Evolutionary conservation across 1,140 invertebrate genomes (phyloP), one percentile per base, ranked within the genome.

Genomic region (Drosophila nikananu): DNA sequence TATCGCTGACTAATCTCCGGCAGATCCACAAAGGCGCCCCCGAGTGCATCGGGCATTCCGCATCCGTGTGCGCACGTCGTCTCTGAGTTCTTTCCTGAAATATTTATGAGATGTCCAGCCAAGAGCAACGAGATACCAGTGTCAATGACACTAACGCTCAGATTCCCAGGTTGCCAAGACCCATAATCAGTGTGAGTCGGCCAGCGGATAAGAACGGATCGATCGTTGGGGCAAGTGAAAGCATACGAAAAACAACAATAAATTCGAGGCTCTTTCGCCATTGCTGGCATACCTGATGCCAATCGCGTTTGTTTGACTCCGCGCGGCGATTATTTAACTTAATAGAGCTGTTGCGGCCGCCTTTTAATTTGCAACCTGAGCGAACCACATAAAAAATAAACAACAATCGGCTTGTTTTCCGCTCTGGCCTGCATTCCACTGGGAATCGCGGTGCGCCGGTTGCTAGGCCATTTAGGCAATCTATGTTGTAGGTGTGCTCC

Each of bases 331-430:
- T 82, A 86, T 76, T 78, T 81, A 66, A 78, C 66, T 61, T 77
- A 86, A 81, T 86, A 74, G 67, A 61, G 77, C 67, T 73, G 52
- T 54, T 78, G 49, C 52, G 41, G 57, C 39, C 39, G 66, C 49
- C 61, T 81, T 83, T 84, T 87, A 49, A 77, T 81, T 79, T 89
- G 84, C 81, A 87, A 89, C 83, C 84, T 84, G 81, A 89, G 77
- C 67, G 67, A 89, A 63, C 86, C 74, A 78, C 66, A 84, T 90
- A 58, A 68, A 84, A 89, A 89, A 81, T 87, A 87, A 87, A 87
- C 84, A 87, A 83, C 64, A 74, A 75, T 66, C 46, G 58, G 57
- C 46, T 52, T n/a, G 54, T 25, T 44, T 65, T 60, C 60, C 41
- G 41, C 70, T 25, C 54, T 30, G 51, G 42, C 60, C 23, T 66